phyloP scores from a whole-genome alignment of 2,888 invertebrate species.

The Amblyteles armatorius region DNA sequence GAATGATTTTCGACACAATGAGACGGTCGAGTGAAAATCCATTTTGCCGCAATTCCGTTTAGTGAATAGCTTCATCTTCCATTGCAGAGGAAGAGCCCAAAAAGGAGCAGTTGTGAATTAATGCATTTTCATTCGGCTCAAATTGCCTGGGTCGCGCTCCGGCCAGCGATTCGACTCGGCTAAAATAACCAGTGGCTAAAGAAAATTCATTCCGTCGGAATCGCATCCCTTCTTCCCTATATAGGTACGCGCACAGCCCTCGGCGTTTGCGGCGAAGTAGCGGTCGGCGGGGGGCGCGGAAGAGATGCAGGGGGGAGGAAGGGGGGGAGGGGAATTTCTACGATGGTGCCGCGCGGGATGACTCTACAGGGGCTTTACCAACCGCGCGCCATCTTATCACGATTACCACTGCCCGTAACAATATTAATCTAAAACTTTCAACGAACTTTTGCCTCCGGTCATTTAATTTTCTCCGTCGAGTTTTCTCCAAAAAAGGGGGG shows the following conservation, averaged over 20 bases:
- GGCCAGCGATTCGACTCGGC: conserved; percentile 27
- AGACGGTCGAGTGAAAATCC: conserved; percentile 14
- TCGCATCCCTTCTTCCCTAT: conserved; percentile 41
- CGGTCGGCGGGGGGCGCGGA: too few relatives aligned
- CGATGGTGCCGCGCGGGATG: conserved; percentile 23
- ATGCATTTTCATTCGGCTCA: conserved; percentile 65
- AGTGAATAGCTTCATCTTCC: conserved; percentile 13
- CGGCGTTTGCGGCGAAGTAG: conserved; percentile 18
- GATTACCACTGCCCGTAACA: conserved; percentile 77
- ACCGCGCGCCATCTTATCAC: conserved; percentile 73
- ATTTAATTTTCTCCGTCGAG: conserved; percentile 75
- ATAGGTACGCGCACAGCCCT: conserved; percentile 27
- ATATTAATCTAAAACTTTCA: conserved; percentile 79
- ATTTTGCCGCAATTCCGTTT: conserved; percentile 42
- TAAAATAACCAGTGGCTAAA: conserved; percentile 62
- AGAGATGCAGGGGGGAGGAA: not conserved
- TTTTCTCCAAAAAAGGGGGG: conserved; percentile 63
- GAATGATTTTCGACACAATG: not conserved
- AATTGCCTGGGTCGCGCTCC: conserved; percentile 46
- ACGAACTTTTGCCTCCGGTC: conserved; percentile 74
- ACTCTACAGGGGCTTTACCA: conserved; percentile 47
- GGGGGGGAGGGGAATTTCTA: not conserved
- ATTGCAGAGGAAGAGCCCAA: conserved; percentile 6
- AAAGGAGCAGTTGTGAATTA: conserved; percentile 54
- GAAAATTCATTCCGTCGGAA: conserved; percentile 62